Percentiles rank a stretch among this genome's conserved stretches.
Evolutionary conservation across 1,140 invertebrate species (phyloP).

Genomic region (Telenomus remus): DNA sequence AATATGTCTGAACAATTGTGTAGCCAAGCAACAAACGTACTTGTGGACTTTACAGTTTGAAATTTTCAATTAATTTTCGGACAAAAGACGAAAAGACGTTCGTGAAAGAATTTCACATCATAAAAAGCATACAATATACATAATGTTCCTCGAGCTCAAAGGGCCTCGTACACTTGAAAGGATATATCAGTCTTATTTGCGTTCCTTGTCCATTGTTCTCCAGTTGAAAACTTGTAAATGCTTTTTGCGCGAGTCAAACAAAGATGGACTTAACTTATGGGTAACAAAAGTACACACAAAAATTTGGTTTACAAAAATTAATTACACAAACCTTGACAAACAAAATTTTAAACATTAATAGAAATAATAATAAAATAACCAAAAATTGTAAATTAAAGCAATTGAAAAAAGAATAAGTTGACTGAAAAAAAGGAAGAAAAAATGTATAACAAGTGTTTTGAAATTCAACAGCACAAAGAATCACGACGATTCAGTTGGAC

Average conservation of each 20-base stretch:
- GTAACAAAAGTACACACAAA: not conserved
- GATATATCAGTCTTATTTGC: slow-evolving; percentile 15
- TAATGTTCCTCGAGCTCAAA: slow-evolving; percentile 3
- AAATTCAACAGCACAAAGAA: slow-evolving; percentile 84
- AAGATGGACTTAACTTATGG: not conserved
- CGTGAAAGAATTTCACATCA: slow-evolving; percentile 2
- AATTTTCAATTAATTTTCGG: slow-evolving; percentile 1
- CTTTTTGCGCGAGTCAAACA: not conserved
- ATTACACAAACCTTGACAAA: too few relatives aligned
- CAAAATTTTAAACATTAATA: too few relatives aligned
- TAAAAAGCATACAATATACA: slow-evolving; percentile 2
- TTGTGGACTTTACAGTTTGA: not conserved
- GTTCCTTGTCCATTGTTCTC: slow-evolving; percentile 18
- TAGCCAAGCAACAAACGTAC: not conserved
- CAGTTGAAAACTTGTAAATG: slow-evolving; percentile 7
- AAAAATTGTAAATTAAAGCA: too few relatives aligned
- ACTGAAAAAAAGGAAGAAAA: not conserved
- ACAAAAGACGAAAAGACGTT: slow-evolving; percentile 1
- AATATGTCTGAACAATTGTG: too few relatives aligned
- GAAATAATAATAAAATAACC: too few relatives aligned
- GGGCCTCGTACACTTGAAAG: slow-evolving; percentile 18
- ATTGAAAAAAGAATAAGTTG: slow-evolving; percentile 2
- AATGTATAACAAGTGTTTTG: too few relatives aligned
- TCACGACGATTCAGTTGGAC: slow-evolving; percentile 88
- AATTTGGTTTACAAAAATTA: too few relatives aligned